Percentiles rank a stretch among this genome's conserved stretches.
Evolutionary conservation across 2,797 vertebrate genomes (phyloP).

Genomic region (Nasua narica): DNA sequence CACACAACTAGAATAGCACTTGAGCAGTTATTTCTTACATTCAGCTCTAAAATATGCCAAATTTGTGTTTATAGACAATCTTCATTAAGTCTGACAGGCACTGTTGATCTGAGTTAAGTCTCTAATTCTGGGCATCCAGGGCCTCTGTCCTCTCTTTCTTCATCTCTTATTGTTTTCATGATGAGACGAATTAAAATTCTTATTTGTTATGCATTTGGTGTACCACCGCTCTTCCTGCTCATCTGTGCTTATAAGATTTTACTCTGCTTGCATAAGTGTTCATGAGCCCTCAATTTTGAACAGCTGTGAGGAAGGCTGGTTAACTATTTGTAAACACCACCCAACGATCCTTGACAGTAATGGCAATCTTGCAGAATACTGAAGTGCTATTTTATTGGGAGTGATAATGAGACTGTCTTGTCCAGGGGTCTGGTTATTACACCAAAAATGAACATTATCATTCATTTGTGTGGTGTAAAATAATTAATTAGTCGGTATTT

Average conservation of each 20-base stretch:
- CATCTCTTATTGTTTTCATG: constrained; percentile 67
- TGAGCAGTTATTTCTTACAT: neutral
- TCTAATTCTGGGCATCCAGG: constrained; percentile 60
- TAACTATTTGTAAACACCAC: constrained; percentile 71
- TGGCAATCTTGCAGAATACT: constrained; percentile 8
- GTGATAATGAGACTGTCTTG: constrained; percentile 24
- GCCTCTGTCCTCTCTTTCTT: constrained; percentile 57
- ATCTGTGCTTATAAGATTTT: constrained; percentile 66
- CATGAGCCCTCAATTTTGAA: constrained; percentile 42
- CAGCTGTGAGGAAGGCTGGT: constrained; percentile 59
- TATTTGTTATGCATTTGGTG: constrained; percentile 48
- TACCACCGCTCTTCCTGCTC: constrained; percentile 6
- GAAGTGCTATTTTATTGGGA: constrained; percentile 29
- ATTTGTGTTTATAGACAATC: constrained; percentile 72
- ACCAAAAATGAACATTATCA: neutral
- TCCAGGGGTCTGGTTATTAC: neutral
- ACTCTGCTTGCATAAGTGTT: constrained; percentile 37
- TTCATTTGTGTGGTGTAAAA: constrained; percentile 37
- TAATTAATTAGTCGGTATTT: constrained; percentile 30
- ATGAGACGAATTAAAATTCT: constrained; percentile 78
- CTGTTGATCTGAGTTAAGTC: constrained; percentile 72
- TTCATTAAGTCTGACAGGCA: constrained; percentile 71
- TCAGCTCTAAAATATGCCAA: constrained; percentile 58
- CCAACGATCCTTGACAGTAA: constrained; percentile 36
- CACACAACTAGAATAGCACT: neutral